phyloP scores from a whole-genome alignment of 2,888 invertebrate genomes.

The Epistrophe grossulariae region DNA sequence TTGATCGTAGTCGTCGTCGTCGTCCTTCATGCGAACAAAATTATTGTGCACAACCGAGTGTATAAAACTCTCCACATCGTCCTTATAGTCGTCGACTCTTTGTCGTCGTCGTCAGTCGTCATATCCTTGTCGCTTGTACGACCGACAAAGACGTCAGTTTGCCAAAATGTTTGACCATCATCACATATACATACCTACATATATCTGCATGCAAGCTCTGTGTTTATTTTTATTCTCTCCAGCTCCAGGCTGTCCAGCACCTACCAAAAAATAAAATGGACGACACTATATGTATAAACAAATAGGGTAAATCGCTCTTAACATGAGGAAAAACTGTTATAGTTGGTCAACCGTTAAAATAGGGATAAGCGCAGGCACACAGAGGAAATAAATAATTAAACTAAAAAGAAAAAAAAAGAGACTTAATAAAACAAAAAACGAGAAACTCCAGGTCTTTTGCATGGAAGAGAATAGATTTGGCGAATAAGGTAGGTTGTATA shows the following conservation, averaged over 20 bases:
- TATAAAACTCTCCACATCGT: slow-evolving; percentile 46
- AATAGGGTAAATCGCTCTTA: slow-evolving; percentile 63
- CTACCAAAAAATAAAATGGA: slow-evolving; percentile 18
- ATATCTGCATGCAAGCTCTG: slow-evolving; percentile 6
- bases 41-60: slow-evolving; percentile 64
- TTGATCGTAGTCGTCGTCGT: no score
- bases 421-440: neutral
- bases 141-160: slow-evolving; percentile 26
- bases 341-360: slow-evolving; percentile 75
- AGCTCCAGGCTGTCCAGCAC: slow-evolving; percentile 13
- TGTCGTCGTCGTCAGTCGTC: neutral
- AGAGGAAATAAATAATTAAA: slow-evolving; percentile 73
- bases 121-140: neutral
- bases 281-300: slow-evolving; percentile 15
- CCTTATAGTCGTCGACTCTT: neutral
- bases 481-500: neutral
- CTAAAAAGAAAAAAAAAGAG: slow-evolving; percentile 28
- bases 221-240: slow-evolving; percentile 56
- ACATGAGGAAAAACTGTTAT: slow-evolving; percentile 69
- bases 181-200: neutral
- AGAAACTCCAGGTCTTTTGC: slow-evolving; percentile 33
- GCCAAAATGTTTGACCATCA: slow-evolving; percentile 36
- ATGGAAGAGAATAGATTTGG: slow-evolving; percentile 52
- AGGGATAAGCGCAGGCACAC: slow-evolving; percentile 70
- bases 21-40: slow-evolving; percentile 68